phyloP scores from a whole-genome alignment of 2,113 vertebrate species.

The Cyprinodon brontotheroides region DNA sequence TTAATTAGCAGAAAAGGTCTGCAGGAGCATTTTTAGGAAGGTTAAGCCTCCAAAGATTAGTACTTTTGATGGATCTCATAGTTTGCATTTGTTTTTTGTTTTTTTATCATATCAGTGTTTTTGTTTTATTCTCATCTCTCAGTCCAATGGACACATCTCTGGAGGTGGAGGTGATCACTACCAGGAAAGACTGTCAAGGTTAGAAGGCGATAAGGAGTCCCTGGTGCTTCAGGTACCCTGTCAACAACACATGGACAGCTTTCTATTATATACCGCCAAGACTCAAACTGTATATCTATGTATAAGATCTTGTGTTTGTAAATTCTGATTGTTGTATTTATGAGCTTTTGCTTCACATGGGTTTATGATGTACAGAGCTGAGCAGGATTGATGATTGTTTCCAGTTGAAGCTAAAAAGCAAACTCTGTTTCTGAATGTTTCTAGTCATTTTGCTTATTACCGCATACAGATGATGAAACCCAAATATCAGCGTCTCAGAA shows the following conservation, averaged over 20 bases:
- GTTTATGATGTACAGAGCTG: neutral
- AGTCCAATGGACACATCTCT: constrained; percentile 94
- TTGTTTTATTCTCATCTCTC: constrained; percentile 54
- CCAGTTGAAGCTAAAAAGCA: neutral
- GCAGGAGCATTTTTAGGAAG: constrained; percentile 2
- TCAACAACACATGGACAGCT: neutral
- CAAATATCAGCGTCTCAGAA: too few species aligned
- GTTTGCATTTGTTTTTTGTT: neutral
- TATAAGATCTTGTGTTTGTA: too few species aligned
- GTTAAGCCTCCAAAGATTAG: neutral
- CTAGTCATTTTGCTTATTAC: too few species aligned
- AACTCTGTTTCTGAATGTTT: neutral
- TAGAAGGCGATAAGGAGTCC: constrained; percentile 97
- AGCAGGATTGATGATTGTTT: neutral
- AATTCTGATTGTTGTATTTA: neutral
- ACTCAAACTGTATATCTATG: neutral
- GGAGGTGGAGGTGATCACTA: constrained; percentile 89
- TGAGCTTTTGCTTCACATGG: neutral
- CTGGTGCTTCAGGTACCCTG: constrained; percentile 90
- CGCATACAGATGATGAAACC: too few species aligned
- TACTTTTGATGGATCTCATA: neutral
- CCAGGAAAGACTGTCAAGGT: constrained; percentile 91
- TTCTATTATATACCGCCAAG: neutral
- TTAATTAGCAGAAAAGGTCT: constrained; percentile 10
- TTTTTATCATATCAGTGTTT: constrained; percentile 16